Evolutionary conservation across 2,113 vertebrate species (phyloP).

Genomic region (Melanocharis versteri): DNA sequence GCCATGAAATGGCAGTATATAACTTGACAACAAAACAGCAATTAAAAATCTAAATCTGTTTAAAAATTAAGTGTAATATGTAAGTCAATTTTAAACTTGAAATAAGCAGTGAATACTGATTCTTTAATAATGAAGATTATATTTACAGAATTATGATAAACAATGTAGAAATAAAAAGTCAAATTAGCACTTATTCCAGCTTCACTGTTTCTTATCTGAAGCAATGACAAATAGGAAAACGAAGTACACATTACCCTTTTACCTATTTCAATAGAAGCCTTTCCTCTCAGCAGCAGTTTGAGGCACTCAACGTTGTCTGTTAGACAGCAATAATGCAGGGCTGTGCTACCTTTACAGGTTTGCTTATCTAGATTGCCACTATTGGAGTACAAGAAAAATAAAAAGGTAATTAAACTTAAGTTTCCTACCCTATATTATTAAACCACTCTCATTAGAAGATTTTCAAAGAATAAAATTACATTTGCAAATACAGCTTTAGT

Average conservation of each 20-base stretch:
- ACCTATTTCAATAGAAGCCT: constrained; percentile 89
- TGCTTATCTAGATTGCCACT: constrained; percentile 91
- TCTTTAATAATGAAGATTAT: neutral
- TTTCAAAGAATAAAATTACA: neutral
- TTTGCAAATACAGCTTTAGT: neutral
- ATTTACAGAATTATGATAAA: neutral
- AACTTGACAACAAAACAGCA: neutral
- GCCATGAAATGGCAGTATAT: neutral
- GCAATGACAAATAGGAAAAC: neutral
- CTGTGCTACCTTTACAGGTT: constrained; percentile 87
- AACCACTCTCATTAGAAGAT: neutral
- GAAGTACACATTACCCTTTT: constrained; percentile 46
- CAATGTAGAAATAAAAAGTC: neutral
- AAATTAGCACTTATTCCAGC: neutral
- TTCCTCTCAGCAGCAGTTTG: constrained; percentile 91
- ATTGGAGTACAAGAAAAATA: constrained; percentile 14
- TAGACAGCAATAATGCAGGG: constrained; percentile 95
- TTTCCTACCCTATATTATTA: neutral
- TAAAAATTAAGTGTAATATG: neutral
- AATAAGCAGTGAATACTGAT: neutral
- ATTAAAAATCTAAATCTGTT: neutral
- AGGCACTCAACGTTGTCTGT: constrained; percentile 94
- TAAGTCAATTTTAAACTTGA: neutral
- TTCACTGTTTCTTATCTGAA: neutral
- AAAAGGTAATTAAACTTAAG: neutral